A percentile compares a stretch with the other conserved stretches of the same genome.
Evolutionary conservation across 2,888 invertebrate species (phyloP).

Genomic region (Drosophila sordidula): DNA sequence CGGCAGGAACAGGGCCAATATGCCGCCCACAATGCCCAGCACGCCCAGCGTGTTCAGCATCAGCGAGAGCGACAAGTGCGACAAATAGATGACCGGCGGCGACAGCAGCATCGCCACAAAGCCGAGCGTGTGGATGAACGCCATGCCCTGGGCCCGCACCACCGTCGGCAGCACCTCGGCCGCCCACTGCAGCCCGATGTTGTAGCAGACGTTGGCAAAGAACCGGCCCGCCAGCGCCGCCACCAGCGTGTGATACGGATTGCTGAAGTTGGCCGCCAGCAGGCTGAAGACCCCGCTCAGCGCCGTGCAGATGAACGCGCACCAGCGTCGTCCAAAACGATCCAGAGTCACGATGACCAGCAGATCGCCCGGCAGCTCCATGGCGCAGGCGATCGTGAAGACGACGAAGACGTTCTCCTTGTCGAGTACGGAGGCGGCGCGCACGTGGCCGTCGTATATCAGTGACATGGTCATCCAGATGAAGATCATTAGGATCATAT

Average conservation of each 20-base stretch:
- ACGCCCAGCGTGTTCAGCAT: conserved; percentile 86
- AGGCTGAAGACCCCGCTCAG: conserved; percentile 92
- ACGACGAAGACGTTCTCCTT: conserved; percentile 92
- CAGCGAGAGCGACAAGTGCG: conserved; percentile 85
- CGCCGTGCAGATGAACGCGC: conserved; percentile 92
- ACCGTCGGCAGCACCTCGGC: conserved; percentile 95
- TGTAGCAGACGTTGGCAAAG: conserved; percentile 95
- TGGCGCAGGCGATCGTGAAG: conserved; percentile 93
- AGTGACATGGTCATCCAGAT: conserved; percentile 95
- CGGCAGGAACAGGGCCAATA: conserved; percentile 91
- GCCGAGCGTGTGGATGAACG: conserved; percentile 94
- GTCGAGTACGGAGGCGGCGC: conserved; percentile 93
- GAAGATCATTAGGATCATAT: conserved; percentile 90
- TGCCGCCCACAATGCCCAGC: conserved; percentile 90
- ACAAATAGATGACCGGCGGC: conserved; percentile 93
- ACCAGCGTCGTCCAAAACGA: conserved; percentile 93
- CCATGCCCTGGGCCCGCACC: conserved; percentile 94
- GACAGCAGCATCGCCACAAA: conserved; percentile 93
- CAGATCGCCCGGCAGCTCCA: conserved; percentile 94
- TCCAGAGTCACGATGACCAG: conserved; percentile 90
- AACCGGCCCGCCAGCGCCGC: conserved; percentile 93
- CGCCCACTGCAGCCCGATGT: conserved; percentile 95
- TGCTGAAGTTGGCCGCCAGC: conserved; percentile 89
- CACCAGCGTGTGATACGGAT: conserved; percentile 89
- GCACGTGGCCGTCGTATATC: conserved; percentile 94